phyloP scores from a whole-genome alignment of 2,797 vertebrate genomes.

The Dicrostonyx torquatus region DNA sequence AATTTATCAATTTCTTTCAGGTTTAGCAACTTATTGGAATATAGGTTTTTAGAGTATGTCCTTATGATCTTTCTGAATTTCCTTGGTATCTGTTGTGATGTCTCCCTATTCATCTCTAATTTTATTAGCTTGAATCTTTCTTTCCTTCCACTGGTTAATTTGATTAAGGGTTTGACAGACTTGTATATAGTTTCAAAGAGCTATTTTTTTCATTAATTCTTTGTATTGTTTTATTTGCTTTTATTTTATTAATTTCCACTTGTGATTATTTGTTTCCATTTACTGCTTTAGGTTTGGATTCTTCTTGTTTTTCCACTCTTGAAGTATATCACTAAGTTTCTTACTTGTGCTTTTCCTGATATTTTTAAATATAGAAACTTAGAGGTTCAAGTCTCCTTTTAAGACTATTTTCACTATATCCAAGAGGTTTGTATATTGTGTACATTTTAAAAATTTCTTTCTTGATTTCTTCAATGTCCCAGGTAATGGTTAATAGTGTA shows the following conservation, averaged over 20 bases:
- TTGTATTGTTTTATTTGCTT: not conserved
- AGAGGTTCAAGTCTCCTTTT: not conserved
- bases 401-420: not conserved
- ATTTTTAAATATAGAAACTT: not conserved
- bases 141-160: not conserved
- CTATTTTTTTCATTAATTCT: not conserved
- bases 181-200: not conserved
- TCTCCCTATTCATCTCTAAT: not conserved
- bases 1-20: not conserved
- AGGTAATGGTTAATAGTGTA: not conserved
- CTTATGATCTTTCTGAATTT: not conserved
- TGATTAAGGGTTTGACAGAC: not conserved
- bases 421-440: not conserved
- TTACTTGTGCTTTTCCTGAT: not conserved
- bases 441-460: not conserved
- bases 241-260: not conserved
- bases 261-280: not conserved
- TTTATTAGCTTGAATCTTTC: not conserved
- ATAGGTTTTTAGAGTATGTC: not conserved
- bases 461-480: not conserved
- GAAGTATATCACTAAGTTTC: not conserved
- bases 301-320: not conserved
- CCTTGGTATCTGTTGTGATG: not conserved
- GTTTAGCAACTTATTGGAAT: not conserved
- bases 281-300: not conserved